Evolutionary conservation across 2,797 vertebrate genomes (phyloP).

Genomic region (Myotis planiceps): DNA sequence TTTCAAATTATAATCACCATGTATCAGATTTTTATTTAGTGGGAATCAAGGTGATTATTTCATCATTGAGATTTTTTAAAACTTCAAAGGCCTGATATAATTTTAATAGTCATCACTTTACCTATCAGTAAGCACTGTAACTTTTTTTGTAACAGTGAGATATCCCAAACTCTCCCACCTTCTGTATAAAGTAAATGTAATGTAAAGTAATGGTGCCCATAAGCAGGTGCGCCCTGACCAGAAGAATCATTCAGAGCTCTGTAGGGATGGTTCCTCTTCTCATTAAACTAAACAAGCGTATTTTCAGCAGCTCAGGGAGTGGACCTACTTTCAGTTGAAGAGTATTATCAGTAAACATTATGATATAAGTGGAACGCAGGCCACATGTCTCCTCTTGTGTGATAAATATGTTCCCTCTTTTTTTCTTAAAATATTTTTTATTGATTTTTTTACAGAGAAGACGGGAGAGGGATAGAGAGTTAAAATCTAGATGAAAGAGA

Average conservation of each 20-base stretch:
- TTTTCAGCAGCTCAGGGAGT: neutral
- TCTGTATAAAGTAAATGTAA: neutral
- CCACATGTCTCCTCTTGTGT: neutral
- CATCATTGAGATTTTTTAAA: constrained; percentile 11
- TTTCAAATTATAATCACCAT: constrained; percentile 59
- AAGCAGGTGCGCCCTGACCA: neutral
- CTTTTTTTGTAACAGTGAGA: neutral
- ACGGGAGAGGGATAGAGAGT: too few species aligned
- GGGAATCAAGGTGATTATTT: constrained; percentile 62
- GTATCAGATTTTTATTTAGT: constrained; percentile 67
- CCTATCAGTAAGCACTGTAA: neutral
- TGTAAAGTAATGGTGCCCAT: neutral
- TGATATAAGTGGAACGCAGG: neutral
- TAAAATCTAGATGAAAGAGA: too few species aligned
- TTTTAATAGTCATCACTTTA: constrained; percentile 31
- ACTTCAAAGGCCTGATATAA: neutral
- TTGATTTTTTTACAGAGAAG: too few species aligned
- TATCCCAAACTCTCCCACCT: neutral
- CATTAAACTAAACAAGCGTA: neutral
- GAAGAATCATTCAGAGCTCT: neutral
- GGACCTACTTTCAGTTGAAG: neutral
- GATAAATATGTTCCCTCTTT: neutral
- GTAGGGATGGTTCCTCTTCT: neutral
- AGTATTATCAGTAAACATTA: neutral
- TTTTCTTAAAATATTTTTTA: too few species aligned